A percentile compares a stretch with the other conserved stretches of the same genome.
Conservation (phyloP, 2,797 vertebrate genomes). For the Craterocephalus amniculus region DNA sequence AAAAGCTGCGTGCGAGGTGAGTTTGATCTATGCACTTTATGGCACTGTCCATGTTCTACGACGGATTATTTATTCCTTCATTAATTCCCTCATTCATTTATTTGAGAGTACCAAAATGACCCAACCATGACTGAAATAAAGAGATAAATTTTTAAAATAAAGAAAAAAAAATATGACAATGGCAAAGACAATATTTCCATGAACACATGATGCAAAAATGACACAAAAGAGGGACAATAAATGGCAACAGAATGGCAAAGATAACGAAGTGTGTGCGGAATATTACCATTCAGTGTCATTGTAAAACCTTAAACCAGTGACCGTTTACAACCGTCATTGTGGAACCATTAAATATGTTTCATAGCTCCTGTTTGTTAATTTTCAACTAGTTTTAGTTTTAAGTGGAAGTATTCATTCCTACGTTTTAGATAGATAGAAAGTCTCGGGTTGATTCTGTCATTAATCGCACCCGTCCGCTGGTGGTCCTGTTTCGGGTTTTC, state of each 20-base stretch:
- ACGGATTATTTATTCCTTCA: too few relatives aligned
- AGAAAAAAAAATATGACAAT: too few relatives aligned
- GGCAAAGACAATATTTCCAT: background rate
- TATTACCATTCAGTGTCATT: background rate
- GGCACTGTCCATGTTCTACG: conserved; percentile 9
- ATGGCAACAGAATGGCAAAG: background rate
- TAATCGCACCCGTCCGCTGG: background rate
- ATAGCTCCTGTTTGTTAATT: background rate
- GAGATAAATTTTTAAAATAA: too few relatives aligned
- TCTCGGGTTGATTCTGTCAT: background rate
- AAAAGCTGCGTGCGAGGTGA: background rate
- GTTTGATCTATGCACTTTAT: conserved; percentile 35
- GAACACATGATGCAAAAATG: background rate
- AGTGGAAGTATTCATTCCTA: background rate
- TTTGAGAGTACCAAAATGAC: too few relatives aligned
- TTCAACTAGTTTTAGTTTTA: background rate
- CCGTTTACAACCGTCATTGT: too few relatives aligned
- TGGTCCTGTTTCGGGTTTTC: background rate
- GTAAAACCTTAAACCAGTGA: background rate
- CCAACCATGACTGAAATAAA: too few relatives aligned
- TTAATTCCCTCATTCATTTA: too few relatives aligned
- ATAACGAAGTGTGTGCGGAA: background rate
- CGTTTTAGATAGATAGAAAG: too few relatives aligned
- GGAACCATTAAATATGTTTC: background rate
- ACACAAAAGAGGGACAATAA: background rate